Evolutionary conservation across 2,888 invertebrate species (phyloP).

Genomic region (Megastigmus dorsalis): DNA sequence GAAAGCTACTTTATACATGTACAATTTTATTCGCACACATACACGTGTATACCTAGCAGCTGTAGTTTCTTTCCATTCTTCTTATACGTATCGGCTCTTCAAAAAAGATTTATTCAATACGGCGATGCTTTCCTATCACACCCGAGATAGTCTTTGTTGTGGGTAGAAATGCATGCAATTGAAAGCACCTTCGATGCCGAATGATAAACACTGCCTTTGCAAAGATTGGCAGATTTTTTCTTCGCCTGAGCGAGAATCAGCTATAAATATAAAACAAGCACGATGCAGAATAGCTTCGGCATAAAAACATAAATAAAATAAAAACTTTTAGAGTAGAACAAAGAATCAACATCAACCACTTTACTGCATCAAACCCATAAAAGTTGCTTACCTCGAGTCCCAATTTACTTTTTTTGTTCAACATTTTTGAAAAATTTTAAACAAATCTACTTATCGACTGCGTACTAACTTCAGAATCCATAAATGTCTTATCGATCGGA

Average conservation of each 20-base stretch:
- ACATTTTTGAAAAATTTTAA: no score
- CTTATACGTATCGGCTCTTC: constrained; percentile 36
- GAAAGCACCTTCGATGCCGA: constrained; percentile 29
- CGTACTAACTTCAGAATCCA: no score
- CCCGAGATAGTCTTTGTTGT: constrained; percentile 26
- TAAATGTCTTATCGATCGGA: no score
- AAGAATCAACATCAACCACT: no score
- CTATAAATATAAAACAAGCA: neutral
- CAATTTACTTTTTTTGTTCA: neutral
- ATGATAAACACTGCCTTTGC: constrained; percentile 22
- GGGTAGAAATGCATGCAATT: constrained; percentile 40
- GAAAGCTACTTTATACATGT: constrained; percentile 18
- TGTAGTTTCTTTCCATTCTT: constrained; percentile 16
- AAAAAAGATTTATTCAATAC: constrained; percentile 52
- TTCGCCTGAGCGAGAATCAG: neutral
- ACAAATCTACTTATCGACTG: no score
- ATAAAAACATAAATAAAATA: neutral
- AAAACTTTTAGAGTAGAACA: no score
- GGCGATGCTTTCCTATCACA: neutral
- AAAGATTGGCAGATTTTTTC: neutral
- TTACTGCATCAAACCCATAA: no score
- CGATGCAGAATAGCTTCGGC: neutral
- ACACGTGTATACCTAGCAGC: constrained; percentile 7
- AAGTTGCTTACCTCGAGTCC: no score
- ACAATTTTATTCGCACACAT: neutral